Percentiles rank a stretch among this genome's conserved stretches.
phyloP scores from a whole-genome alignment of 2,113 vertebrate genomes.

The Labeo catla region DNA sequence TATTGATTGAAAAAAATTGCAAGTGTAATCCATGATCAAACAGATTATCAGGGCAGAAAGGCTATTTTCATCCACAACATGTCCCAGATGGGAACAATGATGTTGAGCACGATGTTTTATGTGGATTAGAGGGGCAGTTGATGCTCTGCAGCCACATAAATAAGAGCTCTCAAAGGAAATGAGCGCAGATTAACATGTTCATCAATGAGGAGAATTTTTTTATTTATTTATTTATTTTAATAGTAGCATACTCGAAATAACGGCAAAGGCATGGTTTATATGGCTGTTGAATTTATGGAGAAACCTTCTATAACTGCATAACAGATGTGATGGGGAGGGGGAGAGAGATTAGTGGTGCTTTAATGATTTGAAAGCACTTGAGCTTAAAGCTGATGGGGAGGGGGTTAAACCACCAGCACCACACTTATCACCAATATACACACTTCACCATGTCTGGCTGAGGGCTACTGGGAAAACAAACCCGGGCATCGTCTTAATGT shows the following conservation, averaged over 20 bases:
- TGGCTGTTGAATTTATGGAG: slow-evolving; percentile 27
- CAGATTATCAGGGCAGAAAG: slow-evolving; percentile 39
- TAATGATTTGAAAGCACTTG: slow-evolving; percentile 75
- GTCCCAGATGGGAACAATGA: slow-evolving; percentile 51
- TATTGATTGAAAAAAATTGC: slow-evolving; percentile 21
- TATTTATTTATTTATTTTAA: not conserved
- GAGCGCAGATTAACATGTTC: slow-evolving; percentile 6
- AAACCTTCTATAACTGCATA: slow-evolving; percentile 51
- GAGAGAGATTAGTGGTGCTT: slow-evolving; percentile 73
- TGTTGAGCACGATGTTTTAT: slow-evolving; percentile 44
- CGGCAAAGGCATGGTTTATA: slow-evolving; percentile 3
- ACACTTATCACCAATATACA: slow-evolving; percentile 29
- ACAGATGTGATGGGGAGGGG: slow-evolving; percentile 71
- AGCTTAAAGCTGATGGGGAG: slow-evolving; percentile 58
- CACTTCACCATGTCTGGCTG: slow-evolving; percentile 15
- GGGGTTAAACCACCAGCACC: slow-evolving; percentile 17
- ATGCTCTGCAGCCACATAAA: slow-evolving; percentile 28
- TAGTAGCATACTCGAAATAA: not conserved
- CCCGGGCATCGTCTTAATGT: not conserved
- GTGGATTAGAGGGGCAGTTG: slow-evolving; percentile 45
- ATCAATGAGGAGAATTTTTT: not conserved
- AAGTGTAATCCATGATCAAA: slow-evolving; percentile 35
- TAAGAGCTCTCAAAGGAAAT: slow-evolving; percentile 21
- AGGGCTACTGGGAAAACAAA: slow-evolving; percentile 8
- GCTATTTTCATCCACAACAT: slow-evolving; percentile 27